Conservation (phyloP, 1,140 invertebrate species). For the Zaprionus taronus region DNA sequence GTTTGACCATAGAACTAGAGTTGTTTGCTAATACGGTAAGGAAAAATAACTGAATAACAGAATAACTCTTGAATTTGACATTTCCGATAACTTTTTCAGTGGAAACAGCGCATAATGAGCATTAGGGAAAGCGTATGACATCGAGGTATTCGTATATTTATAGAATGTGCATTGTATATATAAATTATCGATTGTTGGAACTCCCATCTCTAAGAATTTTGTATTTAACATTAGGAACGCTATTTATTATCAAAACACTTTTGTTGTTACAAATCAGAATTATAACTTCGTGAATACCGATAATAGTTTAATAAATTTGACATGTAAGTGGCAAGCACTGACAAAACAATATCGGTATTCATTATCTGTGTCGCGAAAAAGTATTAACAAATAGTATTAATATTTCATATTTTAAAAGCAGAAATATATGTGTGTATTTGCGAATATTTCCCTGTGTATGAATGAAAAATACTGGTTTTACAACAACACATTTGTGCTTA, state of each 20-base stretch:
- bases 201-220: constrained; percentile 50
- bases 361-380: not conserved
- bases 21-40: too few relatives aligned
- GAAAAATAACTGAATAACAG: not conserved
- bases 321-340: constrained; percentile 32
- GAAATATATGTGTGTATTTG: constrained; percentile 26
- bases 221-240: constrained; percentile 51
- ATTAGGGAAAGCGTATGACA: not conserved
- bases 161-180: not conserved
- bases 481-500: constrained; percentile 15
- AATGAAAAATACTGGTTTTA: constrained; percentile 17
- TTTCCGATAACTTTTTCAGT: not conserved
- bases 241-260: constrained; percentile 58
- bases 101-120: not conserved
- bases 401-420: constrained; percentile 14
- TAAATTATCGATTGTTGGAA: constrained; percentile 35
- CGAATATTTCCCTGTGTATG: constrained; percentile 18
- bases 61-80: not conserved
- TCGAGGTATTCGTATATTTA: not conserved
- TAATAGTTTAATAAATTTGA: constrained; percentile 29
- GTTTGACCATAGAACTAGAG: not conserved
- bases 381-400: constrained; percentile 19
- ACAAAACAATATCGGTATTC: not conserved
- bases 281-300: constrained; percentile 17
- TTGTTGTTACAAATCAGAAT: constrained; percentile 34